Evolutionary conservation across 1,140 invertebrate species (phyloP).

Genomic region (Diplogasteroides magnus): DNA sequence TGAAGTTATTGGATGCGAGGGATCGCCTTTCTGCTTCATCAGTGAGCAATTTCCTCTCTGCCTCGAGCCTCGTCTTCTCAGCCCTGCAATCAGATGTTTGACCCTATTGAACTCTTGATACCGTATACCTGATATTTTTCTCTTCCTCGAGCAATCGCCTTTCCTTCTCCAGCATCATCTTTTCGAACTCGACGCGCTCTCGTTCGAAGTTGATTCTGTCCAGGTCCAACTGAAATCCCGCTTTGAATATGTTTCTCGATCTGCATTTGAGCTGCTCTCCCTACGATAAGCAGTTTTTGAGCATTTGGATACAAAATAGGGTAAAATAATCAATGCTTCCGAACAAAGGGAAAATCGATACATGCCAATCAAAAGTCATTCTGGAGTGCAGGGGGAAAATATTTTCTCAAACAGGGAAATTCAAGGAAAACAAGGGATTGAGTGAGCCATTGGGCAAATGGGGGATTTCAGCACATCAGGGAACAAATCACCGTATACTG

Average conservation of each 20-base stretch:
- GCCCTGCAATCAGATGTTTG: conserved; percentile 27
- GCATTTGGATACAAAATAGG: no score
- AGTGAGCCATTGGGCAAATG: no score
- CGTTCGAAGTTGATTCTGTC: conserved; percentile 49
- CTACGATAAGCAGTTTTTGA: no score
- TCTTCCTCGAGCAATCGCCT: conserved; percentile 43
- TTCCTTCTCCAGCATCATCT: conserved; percentile 47
- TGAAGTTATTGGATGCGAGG: neutral
- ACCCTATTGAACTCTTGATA: conserved; percentile 4
- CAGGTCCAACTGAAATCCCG: conserved; percentile 50
- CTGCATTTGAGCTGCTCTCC: no score
- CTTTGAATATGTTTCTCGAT: neutral
- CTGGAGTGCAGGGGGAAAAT: neutral
- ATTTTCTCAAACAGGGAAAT: no score
- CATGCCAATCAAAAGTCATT: neutral
- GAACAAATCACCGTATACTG: no score
- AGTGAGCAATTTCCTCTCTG: conserved; percentile 30
- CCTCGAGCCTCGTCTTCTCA: conserved; percentile 40
- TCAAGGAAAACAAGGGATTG: no score
- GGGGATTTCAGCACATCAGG: no score
- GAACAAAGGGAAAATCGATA: neutral
- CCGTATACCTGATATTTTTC: conserved; percentile 29
- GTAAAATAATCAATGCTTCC: no score
- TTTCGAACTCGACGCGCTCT: conserved; percentile 49
- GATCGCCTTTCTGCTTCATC: neutral